phyloP scores from a whole-genome alignment of 2,888 invertebrate species.

The Epinotia nisella region DNA sequence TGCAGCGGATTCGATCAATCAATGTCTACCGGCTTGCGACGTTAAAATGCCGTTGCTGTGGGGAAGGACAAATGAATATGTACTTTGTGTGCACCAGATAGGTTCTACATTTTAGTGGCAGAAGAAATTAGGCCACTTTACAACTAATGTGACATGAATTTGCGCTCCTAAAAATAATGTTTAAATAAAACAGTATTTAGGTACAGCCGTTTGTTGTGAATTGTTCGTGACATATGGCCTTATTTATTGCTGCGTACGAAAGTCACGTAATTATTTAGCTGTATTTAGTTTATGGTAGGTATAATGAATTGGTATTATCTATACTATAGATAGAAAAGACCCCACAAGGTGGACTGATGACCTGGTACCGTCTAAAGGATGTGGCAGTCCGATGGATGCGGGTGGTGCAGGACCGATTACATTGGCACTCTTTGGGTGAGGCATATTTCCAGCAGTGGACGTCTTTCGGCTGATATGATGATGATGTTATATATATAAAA shows the following conservation, averaged over 20 bases:
- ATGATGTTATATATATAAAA: too few species aligned
- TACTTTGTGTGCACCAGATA: constrained; percentile 43
- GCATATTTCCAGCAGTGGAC: too few species aligned
- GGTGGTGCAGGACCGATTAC: too few species aligned
- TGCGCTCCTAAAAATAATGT: constrained; percentile 49
- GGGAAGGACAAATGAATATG: constrained; percentile 31
- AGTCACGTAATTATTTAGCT: too few species aligned
- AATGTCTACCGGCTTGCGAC: constrained; percentile 46
- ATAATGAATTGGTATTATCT: too few species aligned
- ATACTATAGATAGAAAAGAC: too few species aligned
- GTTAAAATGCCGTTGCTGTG: constrained; percentile 41
- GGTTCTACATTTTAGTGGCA: constrained; percentile 32
- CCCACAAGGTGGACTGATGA: too few species aligned
- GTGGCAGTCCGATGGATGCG: too few species aligned
- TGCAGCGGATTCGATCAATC: constrained; percentile 50
- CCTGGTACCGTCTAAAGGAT: too few species aligned
- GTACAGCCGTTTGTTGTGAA: neutral
- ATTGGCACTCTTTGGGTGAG: too few species aligned
- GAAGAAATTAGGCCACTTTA: constrained; percentile 48
- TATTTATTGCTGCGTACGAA: neutral
- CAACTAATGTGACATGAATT: constrained; percentile 49
- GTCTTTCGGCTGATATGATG: too few species aligned
- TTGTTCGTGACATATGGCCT: neutral
- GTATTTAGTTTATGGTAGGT: too few species aligned
- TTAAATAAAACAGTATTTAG: constrained; percentile 34